Conservation (phyloP, 2,888 invertebrate genomes). For the Autographa pulchrina region DNA sequence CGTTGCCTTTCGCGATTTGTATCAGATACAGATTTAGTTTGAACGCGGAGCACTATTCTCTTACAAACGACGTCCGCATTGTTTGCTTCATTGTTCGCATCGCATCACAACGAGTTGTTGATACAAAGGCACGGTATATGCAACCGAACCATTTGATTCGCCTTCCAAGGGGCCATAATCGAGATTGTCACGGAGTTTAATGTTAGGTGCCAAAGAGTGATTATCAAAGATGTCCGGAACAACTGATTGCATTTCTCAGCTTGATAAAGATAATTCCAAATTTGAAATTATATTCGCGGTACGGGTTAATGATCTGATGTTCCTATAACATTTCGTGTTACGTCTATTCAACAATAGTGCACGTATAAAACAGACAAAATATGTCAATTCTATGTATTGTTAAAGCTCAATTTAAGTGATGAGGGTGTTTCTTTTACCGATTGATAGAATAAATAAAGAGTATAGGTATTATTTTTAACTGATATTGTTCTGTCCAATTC, state of each 20-base stretch:
- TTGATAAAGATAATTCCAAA: slow-evolving; percentile 84
- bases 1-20: slow-evolving; percentile 80
- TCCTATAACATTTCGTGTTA: slow-evolving; percentile 84
- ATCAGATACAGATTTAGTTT: slow-evolving; percentile 71
- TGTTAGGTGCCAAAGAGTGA: slow-evolving; percentile 89
- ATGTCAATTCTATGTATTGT: slow-evolving; percentile 87
- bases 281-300: slow-evolving; percentile 84
- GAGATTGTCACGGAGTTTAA: slow-evolving; percentile 77
- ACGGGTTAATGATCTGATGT: slow-evolving; percentile 89
- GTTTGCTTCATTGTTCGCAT: slow-evolving; percentile 42
- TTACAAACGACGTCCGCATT: slow-evolving; percentile 53
- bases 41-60: slow-evolving; percentile 64
- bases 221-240: slow-evolving; percentile 88
- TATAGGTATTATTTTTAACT: slow-evolving; percentile 79
- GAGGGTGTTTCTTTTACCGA: slow-evolving; percentile 83
- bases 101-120: slow-evolving; percentile 48
- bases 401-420: slow-evolving; percentile 87
- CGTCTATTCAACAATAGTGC: slow-evolving; percentile 78
- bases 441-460: slow-evolving; percentile 74
- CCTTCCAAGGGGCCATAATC: slow-evolving; percentile 66
- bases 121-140: slow-evolving; percentile 68
- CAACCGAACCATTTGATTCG: slow-evolving; percentile 70
- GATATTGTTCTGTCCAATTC: slow-evolving; percentile 84
- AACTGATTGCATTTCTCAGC: slow-evolving; percentile 80
- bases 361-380: slow-evolving; percentile 74